phyloP scores from a whole-genome alignment of 1,140 invertebrate genomes.

The Samia ricini region DNA sequence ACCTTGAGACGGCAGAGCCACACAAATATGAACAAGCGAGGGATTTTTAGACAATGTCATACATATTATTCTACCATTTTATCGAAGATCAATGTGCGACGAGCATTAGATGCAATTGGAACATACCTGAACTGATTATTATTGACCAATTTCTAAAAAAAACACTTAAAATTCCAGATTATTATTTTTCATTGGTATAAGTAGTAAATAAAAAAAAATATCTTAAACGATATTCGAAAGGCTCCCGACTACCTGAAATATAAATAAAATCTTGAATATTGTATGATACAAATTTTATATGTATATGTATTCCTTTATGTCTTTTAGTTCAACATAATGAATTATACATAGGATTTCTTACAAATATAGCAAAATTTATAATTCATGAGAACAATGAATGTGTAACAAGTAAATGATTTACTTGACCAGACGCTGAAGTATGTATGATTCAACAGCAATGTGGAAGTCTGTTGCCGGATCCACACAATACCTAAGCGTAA shows the following conservation, averaged over 20 bases:
- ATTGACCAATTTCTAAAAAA: background rate
- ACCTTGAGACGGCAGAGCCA: conserved; percentile 48
- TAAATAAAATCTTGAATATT: too few relatives aligned
- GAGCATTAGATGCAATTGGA: background rate
- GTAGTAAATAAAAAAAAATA: too few relatives aligned
- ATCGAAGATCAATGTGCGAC: background rate
- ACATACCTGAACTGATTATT: background rate
- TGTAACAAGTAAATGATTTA: background rate
- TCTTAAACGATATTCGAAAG: too few relatives aligned
- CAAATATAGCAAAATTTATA: background rate
- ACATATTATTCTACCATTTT: conserved; percentile 31
- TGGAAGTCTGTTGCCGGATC: conserved; percentile 14
- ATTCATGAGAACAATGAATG: background rate
- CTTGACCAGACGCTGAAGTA: conserved; percentile 14
- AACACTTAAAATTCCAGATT: too few relatives aligned
- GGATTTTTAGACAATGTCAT: conserved; percentile 44
- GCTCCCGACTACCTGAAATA: too few relatives aligned
- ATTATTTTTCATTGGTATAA: too few relatives aligned
- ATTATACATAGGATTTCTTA: background rate
- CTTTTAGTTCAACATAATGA: background rate
- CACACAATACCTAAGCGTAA: background rate
- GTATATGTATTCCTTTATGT: background rate
- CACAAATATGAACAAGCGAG: conserved; percentile 25
- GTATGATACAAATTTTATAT: background rate
- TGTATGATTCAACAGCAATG: conserved; percentile 23